These are phyloP conservation scores for Escarpia spicata DNA, from an alignment of 2,888 invertebrate genomes.

Conservation along the genomic window DNA sequence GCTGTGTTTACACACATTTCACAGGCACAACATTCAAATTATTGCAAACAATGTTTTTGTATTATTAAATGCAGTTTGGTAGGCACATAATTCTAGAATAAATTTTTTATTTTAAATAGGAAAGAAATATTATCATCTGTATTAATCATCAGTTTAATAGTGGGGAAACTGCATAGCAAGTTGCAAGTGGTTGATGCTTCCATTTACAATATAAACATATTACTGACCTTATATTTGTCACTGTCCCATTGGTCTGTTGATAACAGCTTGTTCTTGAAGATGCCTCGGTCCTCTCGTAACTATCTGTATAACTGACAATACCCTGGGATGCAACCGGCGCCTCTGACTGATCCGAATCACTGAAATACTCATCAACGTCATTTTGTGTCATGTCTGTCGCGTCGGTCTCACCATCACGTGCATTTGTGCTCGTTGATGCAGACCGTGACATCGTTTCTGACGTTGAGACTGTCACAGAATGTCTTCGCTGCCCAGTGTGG, in stretches of 20 bases:
- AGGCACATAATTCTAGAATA: no score
- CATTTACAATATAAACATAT: not conserved
- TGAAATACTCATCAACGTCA: not conserved
- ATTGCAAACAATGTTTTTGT: no score
- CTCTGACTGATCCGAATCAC: not conserved
- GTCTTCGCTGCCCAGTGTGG: not conserved
- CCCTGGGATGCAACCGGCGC: not conserved
- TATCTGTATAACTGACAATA: not conserved
- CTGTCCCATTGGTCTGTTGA: not conserved
- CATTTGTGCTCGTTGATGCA: not conserved
- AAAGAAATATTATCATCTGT: no score
- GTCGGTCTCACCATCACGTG: not conserved
- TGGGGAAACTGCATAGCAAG: not conserved
- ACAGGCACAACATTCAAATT: no score
- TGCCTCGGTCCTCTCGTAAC: not conserved
- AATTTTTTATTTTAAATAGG: no score
- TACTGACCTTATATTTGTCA: not conserved
- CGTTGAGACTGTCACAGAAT: not conserved
- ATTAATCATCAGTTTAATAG: no score
- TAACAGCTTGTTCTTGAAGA: not conserved
- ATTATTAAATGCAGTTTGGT: no score
- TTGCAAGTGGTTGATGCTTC: not conserved
- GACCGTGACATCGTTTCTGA: not conserved
- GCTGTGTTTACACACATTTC: no score
- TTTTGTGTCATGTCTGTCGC: slow-evolving; percentile 9